Conservation (phyloP, 92 coral and sea anemone genomes). For the Actinostola sp. region DNA sequence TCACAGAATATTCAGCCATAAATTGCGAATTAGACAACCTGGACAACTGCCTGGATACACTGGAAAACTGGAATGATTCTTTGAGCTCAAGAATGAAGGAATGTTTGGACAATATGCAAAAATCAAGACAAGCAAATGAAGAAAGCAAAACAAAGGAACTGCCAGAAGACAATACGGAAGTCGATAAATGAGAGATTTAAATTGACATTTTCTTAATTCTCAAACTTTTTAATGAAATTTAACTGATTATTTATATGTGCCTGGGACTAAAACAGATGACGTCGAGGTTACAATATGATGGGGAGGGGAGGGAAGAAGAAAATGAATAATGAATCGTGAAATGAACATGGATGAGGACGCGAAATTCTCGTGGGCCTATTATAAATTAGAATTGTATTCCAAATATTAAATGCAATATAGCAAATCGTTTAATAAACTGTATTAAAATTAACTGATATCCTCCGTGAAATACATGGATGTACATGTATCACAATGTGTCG, state of each 20-base stretch:
- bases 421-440: no score
- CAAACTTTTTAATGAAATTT: neutral
- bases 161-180: constrained; percentile 29
- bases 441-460: no score
- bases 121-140: constrained; percentile 29
- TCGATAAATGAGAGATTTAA: constrained; percentile 21
- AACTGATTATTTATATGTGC: constrained; percentile 8
- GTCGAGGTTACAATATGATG: no score
- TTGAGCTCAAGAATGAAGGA: constrained; percentile 74
- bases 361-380: no score
- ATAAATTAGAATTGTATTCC: no score
- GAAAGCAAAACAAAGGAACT: neutral
- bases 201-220: neutral
- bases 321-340: no score
- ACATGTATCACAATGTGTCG: no score
- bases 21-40: constrained; percentile 75
- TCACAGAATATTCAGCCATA: constrained; percentile 75
- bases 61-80: constrained; percentile 95
- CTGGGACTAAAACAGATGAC: no score
- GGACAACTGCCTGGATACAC: constrained; percentile 77
- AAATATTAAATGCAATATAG: no score
- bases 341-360: no score
- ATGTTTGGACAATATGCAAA: constrained; percentile 73
- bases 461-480: no score
- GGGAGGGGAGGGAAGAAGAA: no score